Evolutionary conservation across 2,797 vertebrate species (phyloP).

Genomic region (Acomys russatus): DNA sequence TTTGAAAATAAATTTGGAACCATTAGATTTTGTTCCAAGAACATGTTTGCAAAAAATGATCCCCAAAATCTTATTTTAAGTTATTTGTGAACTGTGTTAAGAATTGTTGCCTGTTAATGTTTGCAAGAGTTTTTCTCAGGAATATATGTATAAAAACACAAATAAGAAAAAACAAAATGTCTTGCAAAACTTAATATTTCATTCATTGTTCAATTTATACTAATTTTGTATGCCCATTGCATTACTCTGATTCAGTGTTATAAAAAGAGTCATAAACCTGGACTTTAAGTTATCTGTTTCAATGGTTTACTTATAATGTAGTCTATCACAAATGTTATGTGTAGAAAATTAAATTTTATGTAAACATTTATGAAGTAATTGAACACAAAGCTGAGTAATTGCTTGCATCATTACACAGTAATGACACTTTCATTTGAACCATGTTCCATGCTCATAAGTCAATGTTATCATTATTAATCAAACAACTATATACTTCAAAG

Average conservation of each 20-base stretch:
- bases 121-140: conserved; percentile 16
- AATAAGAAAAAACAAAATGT: not conserved
- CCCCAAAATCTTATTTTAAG: not conserved
- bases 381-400: conserved; percentile 27
- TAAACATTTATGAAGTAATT: not conserved
- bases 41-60: conserved; percentile 26
- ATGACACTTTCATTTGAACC: conserved; percentile 78
- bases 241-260: conserved; percentile 44
- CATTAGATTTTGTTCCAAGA: not conserved
- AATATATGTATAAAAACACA: conserved; percentile 4
- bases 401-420: conserved; percentile 40
- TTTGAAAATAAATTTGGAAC: conserved; percentile 13
- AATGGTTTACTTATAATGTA: conserved; percentile 21
- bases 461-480: conserved; percentile 76
- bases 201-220: conserved; percentile 19
- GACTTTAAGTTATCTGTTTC: conserved; percentile 34
- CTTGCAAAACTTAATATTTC: not conserved
- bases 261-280: not conserved
- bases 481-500: conserved; percentile 57
- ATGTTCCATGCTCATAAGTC: conserved; percentile 73
- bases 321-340: not conserved
- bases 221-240: conserved; percentile 2
- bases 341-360: not conserved
- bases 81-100: not conserved
- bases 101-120: not conserved